phyloP scores from a whole-genome alignment of 2,113 vertebrate genomes.

The Pongo abelii region DNA sequence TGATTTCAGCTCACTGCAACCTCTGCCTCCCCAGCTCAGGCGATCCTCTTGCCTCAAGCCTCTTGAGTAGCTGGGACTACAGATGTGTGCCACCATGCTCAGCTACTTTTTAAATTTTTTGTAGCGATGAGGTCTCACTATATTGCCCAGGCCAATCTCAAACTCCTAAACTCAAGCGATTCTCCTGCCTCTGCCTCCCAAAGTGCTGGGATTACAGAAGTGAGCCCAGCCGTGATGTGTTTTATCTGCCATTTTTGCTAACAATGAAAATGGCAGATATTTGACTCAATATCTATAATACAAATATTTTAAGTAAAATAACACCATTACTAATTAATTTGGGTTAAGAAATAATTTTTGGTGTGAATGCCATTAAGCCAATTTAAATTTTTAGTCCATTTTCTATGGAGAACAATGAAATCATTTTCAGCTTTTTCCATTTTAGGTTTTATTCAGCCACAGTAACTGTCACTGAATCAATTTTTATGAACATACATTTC shows the following conservation, averaged over 20 bases:
- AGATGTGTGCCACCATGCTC: neutral
- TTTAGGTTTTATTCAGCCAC: neutral
- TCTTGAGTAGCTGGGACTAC: neutral
- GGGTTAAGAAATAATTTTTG: neutral
- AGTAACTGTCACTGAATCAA: neutral
- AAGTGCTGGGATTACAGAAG: neutral
- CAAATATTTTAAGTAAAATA: slow-evolving; percentile 4
- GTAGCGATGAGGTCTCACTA: neutral
- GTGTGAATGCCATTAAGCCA: neutral
- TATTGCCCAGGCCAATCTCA: neutral
- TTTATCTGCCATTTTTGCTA: neutral
- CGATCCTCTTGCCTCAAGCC: neutral
- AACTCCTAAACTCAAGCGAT: neutral
- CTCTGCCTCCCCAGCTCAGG: neutral
- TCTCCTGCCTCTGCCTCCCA: neutral
- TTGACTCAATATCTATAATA: neutral
- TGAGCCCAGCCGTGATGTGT: too few relatives aligned
- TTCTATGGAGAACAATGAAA: neutral
- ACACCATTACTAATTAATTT: slow-evolving; percentile 23
- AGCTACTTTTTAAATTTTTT: neutral
- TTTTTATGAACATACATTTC: neutral
- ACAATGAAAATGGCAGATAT: neutral
- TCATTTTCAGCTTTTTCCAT: neutral
- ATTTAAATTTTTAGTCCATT: neutral
- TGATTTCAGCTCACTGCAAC: neutral